These are phyloP conservation scores for Gymnarchus niloticus DNA, from an alignment of 2,113 vertebrate species.

Conservation along the genomic window DNA sequence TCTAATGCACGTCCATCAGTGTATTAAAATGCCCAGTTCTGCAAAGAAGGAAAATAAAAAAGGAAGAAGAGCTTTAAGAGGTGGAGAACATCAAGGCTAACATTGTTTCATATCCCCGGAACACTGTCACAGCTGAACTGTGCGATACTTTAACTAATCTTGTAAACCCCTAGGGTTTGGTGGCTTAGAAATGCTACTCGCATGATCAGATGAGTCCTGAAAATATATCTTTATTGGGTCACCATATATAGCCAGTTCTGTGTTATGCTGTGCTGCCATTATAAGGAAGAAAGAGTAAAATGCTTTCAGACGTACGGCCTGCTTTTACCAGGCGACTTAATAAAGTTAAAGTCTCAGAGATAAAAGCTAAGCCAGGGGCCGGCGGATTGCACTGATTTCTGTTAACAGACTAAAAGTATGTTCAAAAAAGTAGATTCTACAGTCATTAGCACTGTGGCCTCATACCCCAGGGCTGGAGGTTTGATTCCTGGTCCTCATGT, in stretches of 20 bases:
- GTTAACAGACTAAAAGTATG: constrained; percentile 17
- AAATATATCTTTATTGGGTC: background rate
- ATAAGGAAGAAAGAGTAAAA: constrained; percentile 12
- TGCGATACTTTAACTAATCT: constrained; percentile 22
- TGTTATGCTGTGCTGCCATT: background rate
- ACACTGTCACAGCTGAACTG: constrained; percentile 3
- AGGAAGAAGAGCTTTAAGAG: constrained; percentile 23
- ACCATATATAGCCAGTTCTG: background rate
- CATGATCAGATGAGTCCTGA: background rate
- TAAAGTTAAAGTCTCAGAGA: constrained; percentile 40
- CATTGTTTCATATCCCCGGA: background rate
- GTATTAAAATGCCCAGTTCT: constrained; percentile 47
- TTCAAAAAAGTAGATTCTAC: no score
- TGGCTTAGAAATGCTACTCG: background rate
- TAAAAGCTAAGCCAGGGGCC: constrained; percentile 24
- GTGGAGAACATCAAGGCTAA: background rate
- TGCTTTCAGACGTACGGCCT: background rate
- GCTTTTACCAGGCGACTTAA: constrained; percentile 35
- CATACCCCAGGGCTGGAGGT: background rate
- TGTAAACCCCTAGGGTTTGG: constrained; percentile 19
- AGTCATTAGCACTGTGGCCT: background rate
- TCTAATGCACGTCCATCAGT: constrained; percentile 47
- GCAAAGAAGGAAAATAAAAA: constrained; percentile 29
- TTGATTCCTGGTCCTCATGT: background rate
- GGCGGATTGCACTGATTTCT: constrained; percentile 37